phyloP scores from a whole-genome alignment of 2,113 vertebrate genomes.

The Chinchilla lanigera region DNA sequence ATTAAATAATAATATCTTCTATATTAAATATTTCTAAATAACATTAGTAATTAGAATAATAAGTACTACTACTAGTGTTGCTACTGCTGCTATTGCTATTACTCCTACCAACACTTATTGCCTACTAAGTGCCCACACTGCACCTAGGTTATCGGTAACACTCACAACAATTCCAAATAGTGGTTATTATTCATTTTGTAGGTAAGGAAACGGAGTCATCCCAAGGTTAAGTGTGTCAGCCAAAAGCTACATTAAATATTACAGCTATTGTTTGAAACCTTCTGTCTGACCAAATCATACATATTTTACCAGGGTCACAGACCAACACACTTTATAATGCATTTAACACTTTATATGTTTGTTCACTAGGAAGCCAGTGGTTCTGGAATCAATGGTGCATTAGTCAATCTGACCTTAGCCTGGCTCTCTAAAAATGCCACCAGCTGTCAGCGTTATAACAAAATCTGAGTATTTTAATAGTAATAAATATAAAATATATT shows the following conservation, averaged over 20 bases:
- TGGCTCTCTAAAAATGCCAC: neutral
- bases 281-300: neutral
- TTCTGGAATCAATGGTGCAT: neutral
- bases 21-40: neutral
- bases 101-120: neutral
- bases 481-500: constrained; percentile 16
- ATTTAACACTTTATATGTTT: neutral
- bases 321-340: neutral
- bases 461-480: constrained; percentile 22
- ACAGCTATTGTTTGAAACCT: neutral
- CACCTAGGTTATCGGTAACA: neutral
- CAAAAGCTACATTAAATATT: neutral
- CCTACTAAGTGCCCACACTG: neutral
- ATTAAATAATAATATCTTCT: neutral
- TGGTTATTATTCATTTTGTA: neutral
- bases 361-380: neutral
- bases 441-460: neutral
- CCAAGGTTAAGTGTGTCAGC: neutral
- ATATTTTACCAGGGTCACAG: neutral
- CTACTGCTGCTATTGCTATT: neutral
- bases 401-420: neutral
- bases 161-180: neutral
- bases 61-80: neutral
- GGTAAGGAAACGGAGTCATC: neutral
- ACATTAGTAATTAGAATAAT: neutral